Evolutionary conservation across 1,140 invertebrate species (phyloP), one percentile per base, ranked within the genome.

Genomic region (Rhizoglyphus robini): DNA sequence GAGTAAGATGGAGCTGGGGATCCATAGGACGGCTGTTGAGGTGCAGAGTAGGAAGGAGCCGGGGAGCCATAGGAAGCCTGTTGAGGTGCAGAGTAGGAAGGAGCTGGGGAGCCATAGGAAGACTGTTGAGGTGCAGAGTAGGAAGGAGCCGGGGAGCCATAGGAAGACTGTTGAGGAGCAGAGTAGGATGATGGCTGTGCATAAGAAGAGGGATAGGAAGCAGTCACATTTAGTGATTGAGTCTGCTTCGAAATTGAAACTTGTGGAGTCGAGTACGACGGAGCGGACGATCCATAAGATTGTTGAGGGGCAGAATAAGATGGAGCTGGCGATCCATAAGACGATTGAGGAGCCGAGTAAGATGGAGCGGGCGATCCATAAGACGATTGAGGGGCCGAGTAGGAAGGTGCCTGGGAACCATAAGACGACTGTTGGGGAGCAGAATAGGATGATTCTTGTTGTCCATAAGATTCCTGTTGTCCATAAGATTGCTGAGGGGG

Each of bases 151-250:
- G 54, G 54, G 2, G 54, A 29, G 29, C n/a, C n/a, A 34, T 5
- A 8, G 8, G 54, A 13, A 34, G 54, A 1, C 23, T 8, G 36
- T 27, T 5, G 30, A 27, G 63, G 63, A 25, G 57, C 48, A 15
- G 41, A 18, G 27, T 65, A 65, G n/a, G n/a, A n/a, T n/a, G 63
- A n/a, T n/a, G 63, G 41, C 51, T 38, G 63, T 2, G 54, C 54
- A 13, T n/a, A 25, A 23, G n/a, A n/a, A n/a, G n/a, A n/a, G n/a
- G n/a, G n/a, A n/a, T n/a, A n/a, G n/a, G n/a, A n/a, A n/a, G n/a
- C n/a, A n/a, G n/a, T n/a, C n/a, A n/a, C n/a, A n/a, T n/a, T n/a
- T n/a, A n/a, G n/a, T n/a, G n/a, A n/a, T n/a, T n/a, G n/a, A n/a
- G n/a, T n/a, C n/a, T n/a, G n/a, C 20, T 30, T 18, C 13, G 13